Base-by-base conservation (phyloP, 1,140 invertebrate genomes). In the Sycophaga agraensis region DNA sequence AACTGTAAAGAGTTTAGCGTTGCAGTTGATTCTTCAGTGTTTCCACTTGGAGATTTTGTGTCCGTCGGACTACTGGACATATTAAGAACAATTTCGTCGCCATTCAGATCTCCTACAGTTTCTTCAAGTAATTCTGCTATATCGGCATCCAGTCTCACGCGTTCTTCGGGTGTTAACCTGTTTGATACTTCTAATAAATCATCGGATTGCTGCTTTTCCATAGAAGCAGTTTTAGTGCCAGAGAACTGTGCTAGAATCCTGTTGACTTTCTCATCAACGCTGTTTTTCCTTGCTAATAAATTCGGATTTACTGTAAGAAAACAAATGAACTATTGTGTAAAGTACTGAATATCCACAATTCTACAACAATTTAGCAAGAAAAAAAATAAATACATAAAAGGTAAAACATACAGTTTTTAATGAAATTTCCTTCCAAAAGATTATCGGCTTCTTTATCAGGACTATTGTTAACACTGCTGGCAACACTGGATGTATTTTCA, bases 81-180 rank as follows among this genome's bases (percentile, higher is more conserved):
- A 6, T 31, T 11, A 31, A 11, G 4, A 31, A 6, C 11, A 12
- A 5, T 48, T 16, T 19, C 28, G 31, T 63, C 37, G 0, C 59
- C 62, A 12, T 28, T 39, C 34, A 14, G 22, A 26, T n/a, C 53
- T 40, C 39, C 64, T 4, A 72, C 61, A 35, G 72, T 69, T 60
- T 80, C 79, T 1, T 66, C 73, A 12, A 81, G 68, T 9, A 81
- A 61, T 53, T 77, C 78, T 6, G 75, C 75, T 12, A 80, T 81
- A 63, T 80, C 79, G 1, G 76, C 74, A 22, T 79, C 71, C 0
- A 80, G 63, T 59, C 68, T 71, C 7, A 63, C 66, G 40, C 73
- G 73, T 59, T 80, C 75, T 9, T 17, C 12, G 0, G 11, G 8
- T 5, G 60, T 39, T 4, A 62, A 45, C 14, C 43, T 40, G 17